Percentiles rank a stretch among this genome's conserved stretches.
Conservation (phyloP, 2,888 invertebrate species). For the Caradrina clavipalpis region DNA sequence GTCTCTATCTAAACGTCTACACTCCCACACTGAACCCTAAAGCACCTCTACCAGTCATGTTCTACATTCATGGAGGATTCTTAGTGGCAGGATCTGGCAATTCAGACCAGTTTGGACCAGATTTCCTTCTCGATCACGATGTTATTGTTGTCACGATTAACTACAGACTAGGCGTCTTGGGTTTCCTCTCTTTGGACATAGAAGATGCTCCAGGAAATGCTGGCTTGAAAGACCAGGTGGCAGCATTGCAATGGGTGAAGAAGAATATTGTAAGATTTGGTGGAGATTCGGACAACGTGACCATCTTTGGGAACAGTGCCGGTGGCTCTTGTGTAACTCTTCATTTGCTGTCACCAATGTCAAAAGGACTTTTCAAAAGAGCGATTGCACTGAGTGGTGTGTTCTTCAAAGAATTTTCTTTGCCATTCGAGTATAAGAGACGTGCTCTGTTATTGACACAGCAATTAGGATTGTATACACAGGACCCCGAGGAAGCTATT, state of each 20-base stretch:
- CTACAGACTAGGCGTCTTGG: slow-evolving; percentile 84
- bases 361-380: slow-evolving; percentile 67
- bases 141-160: slow-evolving; percentile 80
- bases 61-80: slow-evolving; percentile 43
- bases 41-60: slow-evolving; percentile 41
- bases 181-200: slow-evolving; percentile 87
- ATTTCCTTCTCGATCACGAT: slow-evolving; percentile 49
- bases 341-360: slow-evolving; percentile 69
- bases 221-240: slow-evolving; percentile 80
- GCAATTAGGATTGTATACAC: slow-evolving; percentile 64
- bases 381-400: slow-evolving; percentile 68
- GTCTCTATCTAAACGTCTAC: slow-evolving; percentile 50
- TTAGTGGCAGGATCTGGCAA: slow-evolving; percentile 36
- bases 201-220: slow-evolving; percentile 89
- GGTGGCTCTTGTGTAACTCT: slow-evolving; percentile 53
- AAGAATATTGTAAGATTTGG: slow-evolving; percentile 61
- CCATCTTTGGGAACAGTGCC: slow-evolving; percentile 65
- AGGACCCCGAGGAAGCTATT: slow-evolving; percentile 61
- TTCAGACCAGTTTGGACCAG: slow-evolving; percentile 46
- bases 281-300: slow-evolving; percentile 64
- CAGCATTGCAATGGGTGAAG: slow-evolving; percentile 62
- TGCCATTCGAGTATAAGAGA: slow-evolving; percentile 59
- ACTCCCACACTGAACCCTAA: slow-evolving; percentile 30
- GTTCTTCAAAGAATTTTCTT: slow-evolving; percentile 66
- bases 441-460: slow-evolving; percentile 67